These are phyloP conservation scores for Aphaenogaster floridana DNA, from an alignment of 1,140 invertebrate species.

Conservation along the genomic window DNA sequence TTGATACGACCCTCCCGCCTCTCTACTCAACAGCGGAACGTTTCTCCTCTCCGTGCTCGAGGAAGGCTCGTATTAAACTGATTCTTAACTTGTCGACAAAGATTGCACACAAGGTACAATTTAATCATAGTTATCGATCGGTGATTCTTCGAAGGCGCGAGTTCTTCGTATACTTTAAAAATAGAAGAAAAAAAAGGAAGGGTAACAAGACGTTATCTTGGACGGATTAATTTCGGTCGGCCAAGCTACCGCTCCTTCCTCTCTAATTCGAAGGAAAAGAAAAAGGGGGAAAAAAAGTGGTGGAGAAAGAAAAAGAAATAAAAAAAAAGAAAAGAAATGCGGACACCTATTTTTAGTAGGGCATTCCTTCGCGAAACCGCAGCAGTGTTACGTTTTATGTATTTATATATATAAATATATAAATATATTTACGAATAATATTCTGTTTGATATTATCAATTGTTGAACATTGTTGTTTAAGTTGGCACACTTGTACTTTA, in stretches of 20 bases:
- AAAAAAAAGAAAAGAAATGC: background rate
- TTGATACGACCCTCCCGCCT: background rate
- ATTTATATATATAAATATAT: conserved; percentile 78
- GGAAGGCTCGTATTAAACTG: conserved; percentile 61
- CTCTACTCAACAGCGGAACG: background rate
- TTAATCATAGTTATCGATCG: conserved; percentile 66
- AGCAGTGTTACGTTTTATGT: conserved; percentile 86
- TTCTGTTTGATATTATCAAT: conserved; percentile 86
- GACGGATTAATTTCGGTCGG: conserved; percentile 42
- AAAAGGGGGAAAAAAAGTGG: background rate
- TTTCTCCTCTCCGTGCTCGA: conserved; percentile 23
- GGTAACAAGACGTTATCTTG: conserved; percentile 43
- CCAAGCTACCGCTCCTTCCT: conserved; percentile 6
- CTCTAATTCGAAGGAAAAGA: background rate
- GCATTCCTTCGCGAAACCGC: conserved; percentile 78
- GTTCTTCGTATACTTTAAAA: conserved; percentile 69
- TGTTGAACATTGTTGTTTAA: conserved; percentile 86
- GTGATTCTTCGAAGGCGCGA: conserved; percentile 29
- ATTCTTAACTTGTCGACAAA: conserved; percentile 67
- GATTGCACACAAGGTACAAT: conserved; percentile 68
- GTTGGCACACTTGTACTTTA: conserved; percentile 86
- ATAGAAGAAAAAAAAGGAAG: conserved; percentile 22
- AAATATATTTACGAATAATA: conserved; percentile 80
- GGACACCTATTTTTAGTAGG: conserved; percentile 78
- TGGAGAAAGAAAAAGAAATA: too few relatives aligned